These are phyloP conservation scores for Nasonia longicornis DNA, from an alignment of 1,140 invertebrate species.

Conservation along the genomic window DNA sequence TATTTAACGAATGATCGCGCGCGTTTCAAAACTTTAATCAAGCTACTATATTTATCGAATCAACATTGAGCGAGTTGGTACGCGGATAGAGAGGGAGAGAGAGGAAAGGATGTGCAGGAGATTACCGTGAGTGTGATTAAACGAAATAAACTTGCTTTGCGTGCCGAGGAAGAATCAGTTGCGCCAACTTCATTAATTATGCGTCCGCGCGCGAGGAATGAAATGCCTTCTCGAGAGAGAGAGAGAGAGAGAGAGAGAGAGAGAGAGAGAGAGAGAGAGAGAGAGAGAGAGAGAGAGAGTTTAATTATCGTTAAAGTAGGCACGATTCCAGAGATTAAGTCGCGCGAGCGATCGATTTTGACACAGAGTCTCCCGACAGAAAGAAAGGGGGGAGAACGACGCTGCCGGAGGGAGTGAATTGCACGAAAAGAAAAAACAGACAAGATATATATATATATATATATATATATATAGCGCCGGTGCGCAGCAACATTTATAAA, in stretches of 20 bases:
- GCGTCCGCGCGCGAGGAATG: neutral
- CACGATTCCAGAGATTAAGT: neutral
- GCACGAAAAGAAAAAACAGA: neutral
- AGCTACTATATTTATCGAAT: slow-evolving; percentile 7
- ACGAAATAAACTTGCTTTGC: slow-evolving; percentile 22
- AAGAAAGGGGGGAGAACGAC: too few species aligned
- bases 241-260: too few species aligned
- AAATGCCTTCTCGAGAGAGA: neutral
- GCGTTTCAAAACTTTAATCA: slow-evolving; percentile 16
- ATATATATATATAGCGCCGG: neutral
- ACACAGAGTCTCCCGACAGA: too few species aligned
- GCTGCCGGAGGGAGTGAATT: too few species aligned
- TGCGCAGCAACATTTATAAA: neutral
- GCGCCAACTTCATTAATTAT: slow-evolving; percentile 27
- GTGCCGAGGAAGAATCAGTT: slow-evolving; percentile 15
- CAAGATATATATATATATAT: neutral
- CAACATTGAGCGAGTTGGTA: neutral
- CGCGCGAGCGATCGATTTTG: too few species aligned
- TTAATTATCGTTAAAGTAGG: slow-evolving; percentile 9
- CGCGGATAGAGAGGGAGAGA: neutral
- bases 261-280: too few species aligned
- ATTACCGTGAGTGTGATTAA: slow-evolving; percentile 18
- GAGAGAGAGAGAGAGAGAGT: neutral
- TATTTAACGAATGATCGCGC: neutral
- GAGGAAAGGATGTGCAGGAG: neutral